phyloP scores from a whole-genome alignment of 2,888 invertebrate species.

The Catocala nupta region DNA sequence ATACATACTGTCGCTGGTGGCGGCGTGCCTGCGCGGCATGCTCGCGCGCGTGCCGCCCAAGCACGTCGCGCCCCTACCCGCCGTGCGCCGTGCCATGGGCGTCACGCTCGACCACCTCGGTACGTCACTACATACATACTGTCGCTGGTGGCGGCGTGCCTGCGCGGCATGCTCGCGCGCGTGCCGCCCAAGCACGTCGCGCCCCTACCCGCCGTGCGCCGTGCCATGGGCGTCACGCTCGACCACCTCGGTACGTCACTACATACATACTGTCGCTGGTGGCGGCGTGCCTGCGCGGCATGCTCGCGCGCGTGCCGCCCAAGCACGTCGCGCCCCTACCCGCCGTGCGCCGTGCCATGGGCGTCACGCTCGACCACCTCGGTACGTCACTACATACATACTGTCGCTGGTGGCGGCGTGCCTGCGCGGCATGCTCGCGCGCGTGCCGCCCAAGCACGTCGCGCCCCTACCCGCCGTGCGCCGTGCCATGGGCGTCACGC shows the following conservation, averaged over 20 bases:
- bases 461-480: slow-evolving; percentile 90
- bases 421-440: slow-evolving; percentile 92
- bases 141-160: slow-evolving; percentile 89
- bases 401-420: slow-evolving; percentile 89
- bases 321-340: slow-evolving; percentile 89
- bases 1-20: slow-evolving; percentile 79
- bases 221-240: slow-evolving; percentile 92
- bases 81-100: slow-evolving; percentile 92
- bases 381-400: slow-evolving; percentile 56
- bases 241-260: slow-evolving; percentile 75
- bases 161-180: slow-evolving; percentile 92
- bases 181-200: slow-evolving; percentile 91
- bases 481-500: slow-evolving; percentile 92
- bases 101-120: slow-evolving; percentile 87
- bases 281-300: slow-evolving; percentile 91
- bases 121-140: slow-evolving; percentile 49
- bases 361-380: slow-evolving; percentile 88
- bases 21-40: slow-evolving; percentile 92
- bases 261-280: slow-evolving; percentile 75
- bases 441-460: slow-evolving; percentile 91
- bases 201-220: slow-evolving; percentile 89
- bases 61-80: slow-evolving; percentile 89
- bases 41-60: slow-evolving; percentile 92
- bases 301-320: slow-evolving; percentile 92
- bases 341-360: slow-evolving; percentile 92